Evolutionary conservation across 2,888 invertebrate species (phyloP), one percentile per base, ranked within the genome.

Genomic region (Apamea monoglypha): DNA sequence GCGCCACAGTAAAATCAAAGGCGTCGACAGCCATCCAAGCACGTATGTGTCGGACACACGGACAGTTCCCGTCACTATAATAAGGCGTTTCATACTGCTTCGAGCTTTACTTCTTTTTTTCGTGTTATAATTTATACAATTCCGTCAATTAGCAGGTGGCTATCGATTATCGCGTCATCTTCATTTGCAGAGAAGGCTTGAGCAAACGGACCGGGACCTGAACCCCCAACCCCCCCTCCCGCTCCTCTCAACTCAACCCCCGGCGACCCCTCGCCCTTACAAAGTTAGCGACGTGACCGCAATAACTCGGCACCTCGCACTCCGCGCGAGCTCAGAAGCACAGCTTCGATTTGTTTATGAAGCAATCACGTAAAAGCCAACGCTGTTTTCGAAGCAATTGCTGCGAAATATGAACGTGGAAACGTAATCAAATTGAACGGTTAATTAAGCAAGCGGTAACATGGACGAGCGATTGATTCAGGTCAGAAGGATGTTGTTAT

Each of bases 211-310:
- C 67, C 59, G 66, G 50, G 47, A 47, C 18, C 36, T 36, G 16
- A n/a, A 56, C 21, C 4, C 59, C 40, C 6, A 29, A 32, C 29
- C 47, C 2, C 21, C 14, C n/a, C 5, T 7, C 40, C 44, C 14
- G 2, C 36, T 36, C 3, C 12, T 29, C 59, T 16, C 44, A n/a
- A 4, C 18, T n/a, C n/a, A 7, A n/a, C 47, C 44, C 68, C 74
- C 70, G 16, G 25, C 47, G 75, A 74, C 85, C 80, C 80, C 81
- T 67, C 79, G 82, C 83, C 84, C 87, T 87, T 86, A 86, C 88
- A 79, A 88, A 89, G 88, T 90, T 90, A 86, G 90, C 87, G 88
- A 91, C 91, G 91, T 91, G 91, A 91, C 91, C 91, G 91, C 91
- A 91, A 91, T 91, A 91, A 88, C 88, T 90, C 89, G 70, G 73